phyloP scores from a whole-genome alignment of 2,113 vertebrate genomes.

The Podarcis raffonei region DNA sequence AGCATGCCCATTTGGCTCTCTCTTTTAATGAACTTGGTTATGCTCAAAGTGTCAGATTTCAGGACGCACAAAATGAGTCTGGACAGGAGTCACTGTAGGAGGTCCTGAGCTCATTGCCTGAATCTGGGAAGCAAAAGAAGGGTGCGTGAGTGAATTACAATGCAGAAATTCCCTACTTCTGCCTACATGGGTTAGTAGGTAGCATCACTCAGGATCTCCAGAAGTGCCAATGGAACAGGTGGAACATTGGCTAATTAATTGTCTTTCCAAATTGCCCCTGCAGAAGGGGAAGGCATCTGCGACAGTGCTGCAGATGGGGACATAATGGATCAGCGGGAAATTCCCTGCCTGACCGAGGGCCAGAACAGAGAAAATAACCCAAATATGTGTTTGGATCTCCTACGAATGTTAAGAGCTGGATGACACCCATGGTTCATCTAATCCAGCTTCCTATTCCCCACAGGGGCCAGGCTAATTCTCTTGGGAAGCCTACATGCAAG shows the following conservation, averaged over 20 bases:
- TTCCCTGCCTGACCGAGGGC: background rate
- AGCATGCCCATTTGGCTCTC: accelerated
- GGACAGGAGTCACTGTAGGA: background rate
- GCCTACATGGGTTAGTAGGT: no score
- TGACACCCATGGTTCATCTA: no score
- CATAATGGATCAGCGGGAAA: background rate
- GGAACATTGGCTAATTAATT: background rate
- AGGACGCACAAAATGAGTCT: background rate
- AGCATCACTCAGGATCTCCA: background rate
- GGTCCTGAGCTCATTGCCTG: background rate
- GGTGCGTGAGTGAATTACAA: background rate
- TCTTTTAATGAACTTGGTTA: background rate
- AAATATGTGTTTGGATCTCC: background rate
- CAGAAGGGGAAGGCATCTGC: background rate
- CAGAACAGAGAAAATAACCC: background rate
- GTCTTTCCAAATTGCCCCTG: background rate
- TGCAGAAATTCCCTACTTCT: background rate
- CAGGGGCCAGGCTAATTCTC: no score
- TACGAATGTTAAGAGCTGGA: no score
- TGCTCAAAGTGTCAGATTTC: background rate
- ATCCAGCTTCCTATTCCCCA: no score
- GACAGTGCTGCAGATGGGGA: no score
- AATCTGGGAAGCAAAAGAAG: background rate
- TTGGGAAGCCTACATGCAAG: no score
- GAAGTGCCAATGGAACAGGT: background rate